Conservation (phyloP, 2,888 invertebrate genomes). For the Ellobium chinense region DNA sequence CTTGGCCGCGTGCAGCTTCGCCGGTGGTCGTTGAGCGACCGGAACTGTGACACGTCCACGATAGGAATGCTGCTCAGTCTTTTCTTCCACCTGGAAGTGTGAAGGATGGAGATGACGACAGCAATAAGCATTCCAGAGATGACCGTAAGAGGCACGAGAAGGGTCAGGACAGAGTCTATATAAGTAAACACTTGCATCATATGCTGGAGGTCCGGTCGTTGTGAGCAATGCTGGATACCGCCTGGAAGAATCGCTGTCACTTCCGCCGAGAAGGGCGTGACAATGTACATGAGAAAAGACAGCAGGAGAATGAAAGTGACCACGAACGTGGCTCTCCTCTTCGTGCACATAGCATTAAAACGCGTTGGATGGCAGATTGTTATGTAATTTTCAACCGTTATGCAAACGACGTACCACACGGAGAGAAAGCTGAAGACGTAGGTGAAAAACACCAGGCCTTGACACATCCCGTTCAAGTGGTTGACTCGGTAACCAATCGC, state of each 20-base stretch:
- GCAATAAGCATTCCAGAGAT: conserved; percentile 48
- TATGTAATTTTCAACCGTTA: conserved; percentile 59
- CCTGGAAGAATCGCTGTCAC: not conserved
- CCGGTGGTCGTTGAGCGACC: not conserved
- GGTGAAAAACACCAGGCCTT: conserved; percentile 51
- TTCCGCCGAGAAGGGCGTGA: conserved; percentile 41
- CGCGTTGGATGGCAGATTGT: conserved; percentile 54
- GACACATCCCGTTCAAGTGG: conserved; percentile 47
- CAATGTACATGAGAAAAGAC: conserved; percentile 42
- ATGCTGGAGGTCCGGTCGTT: not conserved
- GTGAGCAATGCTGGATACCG: not conserved
- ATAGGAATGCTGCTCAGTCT: conserved; percentile 1
- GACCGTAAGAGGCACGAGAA: conserved; percentile 51
- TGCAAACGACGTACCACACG: conserved; percentile 60
- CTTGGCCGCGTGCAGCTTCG: not conserved
- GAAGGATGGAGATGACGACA: conserved; percentile 49
- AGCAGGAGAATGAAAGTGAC: conserved; percentile 34
- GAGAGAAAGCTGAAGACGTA: conserved; percentile 58
- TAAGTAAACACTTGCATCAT: conserved; percentile 45
- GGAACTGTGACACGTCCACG: not conserved
- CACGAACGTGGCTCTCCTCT: conserved; percentile 48
- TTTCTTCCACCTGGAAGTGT: conserved; percentile 30
- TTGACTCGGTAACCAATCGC: conserved; percentile 55
- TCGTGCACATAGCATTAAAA: conserved; percentile 52
- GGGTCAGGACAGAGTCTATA: conserved; percentile 51